A percentile compares a stretch with the other conserved stretches of the same genome.
phyloP scores from a whole-genome alignment of 1,140 invertebrate genomes.

The Drosophila kohkoa region DNA sequence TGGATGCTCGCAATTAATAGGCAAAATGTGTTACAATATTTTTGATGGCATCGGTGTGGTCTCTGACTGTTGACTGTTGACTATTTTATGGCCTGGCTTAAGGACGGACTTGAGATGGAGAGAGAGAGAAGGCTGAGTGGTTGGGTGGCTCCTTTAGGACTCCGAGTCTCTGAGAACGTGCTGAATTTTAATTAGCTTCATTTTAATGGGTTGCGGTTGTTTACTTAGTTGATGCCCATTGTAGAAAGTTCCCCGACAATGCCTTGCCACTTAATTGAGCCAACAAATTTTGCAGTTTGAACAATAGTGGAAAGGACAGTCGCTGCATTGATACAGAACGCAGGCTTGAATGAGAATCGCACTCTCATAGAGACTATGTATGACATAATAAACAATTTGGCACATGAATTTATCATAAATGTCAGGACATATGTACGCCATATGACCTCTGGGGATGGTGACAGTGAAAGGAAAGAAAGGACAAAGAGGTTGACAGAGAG shows the following conservation, averaged over 20 bases:
- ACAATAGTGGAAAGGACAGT: conserved; percentile 8
- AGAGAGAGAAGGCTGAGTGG: conserved; percentile 23
- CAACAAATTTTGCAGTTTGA: conserved; percentile 4
- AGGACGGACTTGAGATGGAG: conserved; percentile 20
- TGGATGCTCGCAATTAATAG: conserved; percentile 66
- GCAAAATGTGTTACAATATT: conserved; percentile 80
- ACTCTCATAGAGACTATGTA: not conserved
- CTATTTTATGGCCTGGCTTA: conserved; percentile 76
- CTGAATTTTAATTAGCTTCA: conserved; percentile 75
- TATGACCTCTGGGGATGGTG: conserved; percentile 24
- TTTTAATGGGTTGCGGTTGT: conserved; percentile 64
- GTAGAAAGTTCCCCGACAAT: conserved; percentile 12
- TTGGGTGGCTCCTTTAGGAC: not conserved
- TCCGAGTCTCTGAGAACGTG: conserved; percentile 49
- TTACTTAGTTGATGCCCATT: conserved; percentile 48
- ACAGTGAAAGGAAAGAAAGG: not conserved
- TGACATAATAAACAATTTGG: conserved; percentile 29
- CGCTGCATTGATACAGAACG: not conserved
- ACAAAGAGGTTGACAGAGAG: not conserved
- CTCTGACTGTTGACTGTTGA: conserved; percentile 57
- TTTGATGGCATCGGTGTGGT: conserved; percentile 69
- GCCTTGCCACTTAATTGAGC: conserved; percentile 35
- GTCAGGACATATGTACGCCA: conserved; percentile 41
- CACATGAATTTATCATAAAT: conserved; percentile 53
- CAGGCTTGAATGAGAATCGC: conserved; percentile 1